Percentiles rank a stretch among this genome's conserved stretches.
These are phyloP conservation scores for Amphipyra berbera DNA, from an alignment of 2,888 invertebrate genomes.

Conservation along the genomic window DNA sequence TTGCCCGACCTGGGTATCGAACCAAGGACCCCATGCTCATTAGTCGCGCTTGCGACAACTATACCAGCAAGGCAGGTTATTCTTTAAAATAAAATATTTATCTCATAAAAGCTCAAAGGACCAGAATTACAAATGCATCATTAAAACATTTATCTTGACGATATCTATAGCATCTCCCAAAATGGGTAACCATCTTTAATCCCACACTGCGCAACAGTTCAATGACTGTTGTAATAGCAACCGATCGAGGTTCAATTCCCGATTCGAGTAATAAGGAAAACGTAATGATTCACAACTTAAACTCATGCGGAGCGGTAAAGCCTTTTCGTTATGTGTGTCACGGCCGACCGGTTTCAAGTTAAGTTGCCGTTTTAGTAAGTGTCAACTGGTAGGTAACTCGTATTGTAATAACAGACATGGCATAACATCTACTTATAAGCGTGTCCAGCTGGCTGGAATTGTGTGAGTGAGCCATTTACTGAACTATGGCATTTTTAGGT, in stretches of 20 bases:
- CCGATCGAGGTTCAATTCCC: slow-evolving; percentile 48
- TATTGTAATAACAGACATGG: slow-evolving; percentile 31
- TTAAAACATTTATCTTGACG: slow-evolving; percentile 7
- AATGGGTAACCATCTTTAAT: slow-evolving; percentile 9
- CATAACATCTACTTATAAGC: slow-evolving; percentile 38
- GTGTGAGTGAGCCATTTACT: slow-evolving; percentile 15
- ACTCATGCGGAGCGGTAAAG: slow-evolving; percentile 21
- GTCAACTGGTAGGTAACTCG: slow-evolving; percentile 22
- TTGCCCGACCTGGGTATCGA: too few species aligned
- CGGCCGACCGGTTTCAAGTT: slow-evolving; percentile 39
- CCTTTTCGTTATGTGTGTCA: slow-evolving; percentile 51
- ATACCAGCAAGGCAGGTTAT: too few species aligned
- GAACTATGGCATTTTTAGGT: slow-evolving; percentile 22
- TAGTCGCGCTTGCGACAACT: too few species aligned
- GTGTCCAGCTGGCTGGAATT: not conserved
- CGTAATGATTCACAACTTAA: slow-evolving; percentile 35
- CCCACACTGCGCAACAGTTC: slow-evolving; percentile 51
- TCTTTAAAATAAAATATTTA: too few species aligned
- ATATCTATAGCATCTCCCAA: slow-evolving; percentile 12
- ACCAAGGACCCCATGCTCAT: too few species aligned
- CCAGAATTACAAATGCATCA: not conserved
- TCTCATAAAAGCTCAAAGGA: not conserved
- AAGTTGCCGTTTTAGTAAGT: slow-evolving; percentile 32
- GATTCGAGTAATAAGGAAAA: slow-evolving; percentile 43
- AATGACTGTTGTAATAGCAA: slow-evolving; percentile 47